Conservation (phyloP, 2,797 vertebrate genomes). For the Mallotus villosus region DNA sequence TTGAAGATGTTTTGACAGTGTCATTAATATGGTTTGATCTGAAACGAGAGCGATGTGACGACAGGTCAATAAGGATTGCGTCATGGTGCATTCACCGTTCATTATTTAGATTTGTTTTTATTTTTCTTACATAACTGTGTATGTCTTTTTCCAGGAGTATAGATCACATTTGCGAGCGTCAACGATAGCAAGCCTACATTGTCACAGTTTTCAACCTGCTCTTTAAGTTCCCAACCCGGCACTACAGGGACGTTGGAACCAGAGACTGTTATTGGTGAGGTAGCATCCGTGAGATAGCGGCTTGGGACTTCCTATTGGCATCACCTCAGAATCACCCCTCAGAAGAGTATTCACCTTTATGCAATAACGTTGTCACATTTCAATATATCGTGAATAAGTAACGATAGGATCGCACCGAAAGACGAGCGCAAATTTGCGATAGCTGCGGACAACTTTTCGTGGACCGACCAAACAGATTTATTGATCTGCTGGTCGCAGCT, state of each 20-base stretch:
- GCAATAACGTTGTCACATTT: not conserved
- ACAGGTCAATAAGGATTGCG: constrained; percentile 72
- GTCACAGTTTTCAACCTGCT: not conserved
- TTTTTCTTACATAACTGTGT: not conserved
- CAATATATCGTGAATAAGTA: not conserved
- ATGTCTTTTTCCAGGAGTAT: constrained; percentile 9
- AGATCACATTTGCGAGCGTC: not conserved
- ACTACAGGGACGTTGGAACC: not conserved
- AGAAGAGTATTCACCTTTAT: not conserved
- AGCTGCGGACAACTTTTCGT: no score
- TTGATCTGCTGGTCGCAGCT: no score
- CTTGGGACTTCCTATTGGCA: constrained; percentile 1
- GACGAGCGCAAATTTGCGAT: not conserved
- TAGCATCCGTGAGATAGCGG: not conserved
- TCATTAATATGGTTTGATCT: constrained; percentile 85
- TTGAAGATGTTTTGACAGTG: constrained; percentile 84
- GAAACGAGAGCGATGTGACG: constrained; percentile 66
- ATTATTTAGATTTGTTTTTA: not conserved
- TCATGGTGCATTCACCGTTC: constrained; percentile 70
- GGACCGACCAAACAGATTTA: no score
- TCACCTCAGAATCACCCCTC: constrained; percentile 10
- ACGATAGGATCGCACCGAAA: not conserved
- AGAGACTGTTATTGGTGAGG: not conserved
- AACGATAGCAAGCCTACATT: not conserved
- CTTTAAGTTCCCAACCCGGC: not conserved